Percentiles rank a stretch among this genome's conserved stretches.
Evolutionary conservation across 2,797 vertebrate species (phyloP).

Genomic region (Muscicapa striata): DNA sequence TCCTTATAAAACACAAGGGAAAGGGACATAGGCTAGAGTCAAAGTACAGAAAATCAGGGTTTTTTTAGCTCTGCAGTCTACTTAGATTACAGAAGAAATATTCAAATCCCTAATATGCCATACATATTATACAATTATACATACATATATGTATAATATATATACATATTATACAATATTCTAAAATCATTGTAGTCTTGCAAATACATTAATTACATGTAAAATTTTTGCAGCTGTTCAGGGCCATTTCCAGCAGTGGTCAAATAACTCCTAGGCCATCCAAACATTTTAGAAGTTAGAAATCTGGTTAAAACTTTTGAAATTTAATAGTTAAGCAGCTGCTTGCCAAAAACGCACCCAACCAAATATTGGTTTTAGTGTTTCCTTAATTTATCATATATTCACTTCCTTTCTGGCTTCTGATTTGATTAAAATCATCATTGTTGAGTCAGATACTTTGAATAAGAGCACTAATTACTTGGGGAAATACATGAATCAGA

Average conservation of each 20-base stretch:
- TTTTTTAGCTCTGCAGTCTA: neutral
- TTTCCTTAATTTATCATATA: neutral
- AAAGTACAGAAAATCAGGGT: neutral
- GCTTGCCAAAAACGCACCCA: neutral
- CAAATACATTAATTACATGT: neutral
- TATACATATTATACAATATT: too few relatives aligned
- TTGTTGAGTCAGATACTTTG: neutral
- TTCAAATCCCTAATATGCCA: neutral
- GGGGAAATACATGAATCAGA: neutral
- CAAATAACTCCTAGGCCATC: neutral
- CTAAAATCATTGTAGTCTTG: neutral
- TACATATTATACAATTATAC: rapidly evolving
- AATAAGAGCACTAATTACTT: neutral
- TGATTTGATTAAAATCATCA: neutral
- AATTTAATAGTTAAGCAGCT: neutral
- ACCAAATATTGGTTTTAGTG: neutral
- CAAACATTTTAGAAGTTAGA: neutral
- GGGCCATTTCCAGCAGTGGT: neutral
- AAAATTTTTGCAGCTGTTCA: neutral
- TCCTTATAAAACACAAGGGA: neutral
- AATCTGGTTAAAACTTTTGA: neutral
- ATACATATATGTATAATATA: too few relatives aligned
- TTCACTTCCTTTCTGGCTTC: neutral
- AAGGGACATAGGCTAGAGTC: neutral
- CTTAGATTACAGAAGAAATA: neutral